Evolutionary conservation across 2,797 vertebrate species (phyloP).

Genomic region (Cossypha heuglini): DNA sequence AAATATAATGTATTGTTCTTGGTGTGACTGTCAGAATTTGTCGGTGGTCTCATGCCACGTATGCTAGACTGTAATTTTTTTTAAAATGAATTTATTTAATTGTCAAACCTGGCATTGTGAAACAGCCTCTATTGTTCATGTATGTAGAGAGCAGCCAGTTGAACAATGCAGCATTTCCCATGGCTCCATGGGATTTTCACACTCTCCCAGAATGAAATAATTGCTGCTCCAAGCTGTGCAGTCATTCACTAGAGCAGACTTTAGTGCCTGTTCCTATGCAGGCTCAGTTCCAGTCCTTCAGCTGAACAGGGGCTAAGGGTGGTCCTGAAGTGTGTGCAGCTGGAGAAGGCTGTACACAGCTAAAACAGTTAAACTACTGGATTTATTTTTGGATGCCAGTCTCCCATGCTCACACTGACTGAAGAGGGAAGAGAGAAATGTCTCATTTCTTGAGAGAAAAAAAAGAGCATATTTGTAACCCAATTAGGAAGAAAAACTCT

Average conservation of each 20-base stretch:
- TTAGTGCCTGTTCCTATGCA: not conserved
- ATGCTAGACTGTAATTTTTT: slow-evolving; percentile 24
- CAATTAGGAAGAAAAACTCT: not conserved
- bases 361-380: not conserved
- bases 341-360: not conserved
- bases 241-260: not conserved
- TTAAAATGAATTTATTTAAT: slow-evolving; percentile 8
- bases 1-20: slow-evolving; percentile 52
- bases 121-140: not conserved
- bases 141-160: not conserved
- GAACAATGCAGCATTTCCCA: not conserved
- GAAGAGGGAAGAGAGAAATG: not conserved
- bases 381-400: not conserved
- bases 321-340: not conserved
- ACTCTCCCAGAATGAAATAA: not conserved
- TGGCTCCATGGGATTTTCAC: slow-evolving; percentile 7
- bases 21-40: slow-evolving; percentile 44
- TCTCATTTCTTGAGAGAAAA: not conserved
- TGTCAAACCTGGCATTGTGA: not conserved
- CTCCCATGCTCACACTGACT: not conserved
- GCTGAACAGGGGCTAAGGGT: not conserved
- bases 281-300: not conserved
- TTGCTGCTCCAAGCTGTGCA: not conserved
- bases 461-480: not conserved
- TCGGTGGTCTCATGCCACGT: not conserved